Evolutionary conservation across 2,888 invertebrate species (phyloP), one percentile per base, ranked within the genome.

Genomic region (Amphipyra berbera): DNA sequence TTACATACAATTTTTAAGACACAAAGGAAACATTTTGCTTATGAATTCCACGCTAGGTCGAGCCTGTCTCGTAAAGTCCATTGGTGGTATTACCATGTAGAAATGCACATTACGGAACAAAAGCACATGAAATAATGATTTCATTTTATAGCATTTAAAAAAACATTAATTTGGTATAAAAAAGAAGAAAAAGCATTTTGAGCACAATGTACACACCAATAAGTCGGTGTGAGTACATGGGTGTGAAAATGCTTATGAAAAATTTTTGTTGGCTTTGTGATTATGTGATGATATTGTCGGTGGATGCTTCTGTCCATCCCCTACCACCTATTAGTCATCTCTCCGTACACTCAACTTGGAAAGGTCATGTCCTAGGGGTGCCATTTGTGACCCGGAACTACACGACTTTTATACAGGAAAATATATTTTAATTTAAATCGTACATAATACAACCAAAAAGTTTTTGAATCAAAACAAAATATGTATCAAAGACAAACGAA

Each of bases 331-430:
- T 71, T 68, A 48, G 50, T 73, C 68, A 68, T 57, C 50, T 53
- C 47, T 52, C 46, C 21, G 53, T 67, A 53, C 42, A 38, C 49
- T 54, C 37, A 27, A 58, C 14, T 15, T 53, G 45, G 33, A 68
- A 55, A 52, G 73, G 71, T 71, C 68, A 68, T 13, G 44, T 68
- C 71, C 71, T 68, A n/a, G 7, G 73, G 68, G 71, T 27, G n/a
- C 55, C 37, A 68, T 71, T 73, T 55, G 37, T 50, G 46, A 55
- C 44, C 54, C 44, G 47, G 73, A 68, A 62, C 57, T 73, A 73
- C 54, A 54, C n/a, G 56, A 71, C 44, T 49, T 73, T 58, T 68
- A 73, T 52, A 21, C 54, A 33, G 50, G 45, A 50, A 37, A 46
- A 58, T 41, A 55, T 50, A 67, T 55, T 71, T 67, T 49, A 71